Base-by-base conservation (phyloP, 2,888 invertebrate species). In the Synergus umbraculus region DNA sequence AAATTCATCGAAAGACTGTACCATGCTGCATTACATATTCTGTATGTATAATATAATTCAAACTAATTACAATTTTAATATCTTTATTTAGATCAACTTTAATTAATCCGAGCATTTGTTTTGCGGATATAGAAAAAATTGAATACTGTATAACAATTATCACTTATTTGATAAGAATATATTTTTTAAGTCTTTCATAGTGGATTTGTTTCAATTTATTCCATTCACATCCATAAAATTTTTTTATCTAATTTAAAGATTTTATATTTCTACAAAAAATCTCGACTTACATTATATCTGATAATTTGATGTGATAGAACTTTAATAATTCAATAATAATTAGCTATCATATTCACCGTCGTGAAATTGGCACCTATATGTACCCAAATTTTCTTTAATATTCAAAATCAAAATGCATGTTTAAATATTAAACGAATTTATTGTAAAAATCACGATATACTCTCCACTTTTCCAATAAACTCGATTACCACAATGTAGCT, bases 391-490 rank as follows among this genome's bases (percentile, higher is more conserved):
- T 29, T 29, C 29, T 29, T 29, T 3, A 29, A 29, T 29, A 29
- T 0, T 29, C 2, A 29, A 37, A 60, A 22, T 60, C 1, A 29
- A 60, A 60, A 29, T 29, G 10, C 29, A 22, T 1, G 2, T 66
- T 46, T 44, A 22, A 76, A 83, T 73, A 84, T 81, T 65, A 77
- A 83, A 81, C 82, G 82, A 83, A 81, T 83, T 83, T 83, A 82
- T 83, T 82, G 78, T 82, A 81, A 81, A 80, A 82, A 81, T 81
- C 80, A 82, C 81, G 81, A 81, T 78, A 83, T 69, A 76, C 78
- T 78, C 12, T 60, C 22, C 22, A 13, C 10, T 69, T 81, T 54
- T 76, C 77, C 46, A 82, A 82, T 79, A 81, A 82, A 83, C 73
- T 77, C 79, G 78, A 79, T 77, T 80, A 76, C 78, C 79, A 82